phyloP scores from a whole-genome alignment of 2,888 invertebrate species.

The Smittia sp. region DNA sequence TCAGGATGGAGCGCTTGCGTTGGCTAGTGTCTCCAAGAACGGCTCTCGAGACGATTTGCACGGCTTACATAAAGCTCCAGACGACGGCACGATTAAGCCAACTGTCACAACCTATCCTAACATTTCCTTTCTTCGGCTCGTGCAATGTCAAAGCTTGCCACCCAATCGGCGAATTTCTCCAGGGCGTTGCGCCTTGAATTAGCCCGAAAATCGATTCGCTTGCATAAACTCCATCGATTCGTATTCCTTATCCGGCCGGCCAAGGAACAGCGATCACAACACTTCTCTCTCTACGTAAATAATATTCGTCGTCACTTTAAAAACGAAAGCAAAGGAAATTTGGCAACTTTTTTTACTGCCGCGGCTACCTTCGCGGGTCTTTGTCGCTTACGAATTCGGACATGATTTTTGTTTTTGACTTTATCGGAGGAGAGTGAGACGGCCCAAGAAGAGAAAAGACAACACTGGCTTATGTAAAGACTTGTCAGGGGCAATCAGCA shows the following conservation, averaged over 20 bases:
- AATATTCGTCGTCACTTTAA: neutral
- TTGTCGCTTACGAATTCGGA: neutral
- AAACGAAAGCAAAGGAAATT: slow-evolving; percentile 4
- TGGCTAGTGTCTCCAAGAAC: too few species aligned
- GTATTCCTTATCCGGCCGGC: neutral
- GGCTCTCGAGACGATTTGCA: too few species aligned
- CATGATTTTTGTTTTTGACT: neutral
- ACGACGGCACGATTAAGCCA: neutral
- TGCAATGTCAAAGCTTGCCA: neutral
- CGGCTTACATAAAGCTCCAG: too few species aligned
- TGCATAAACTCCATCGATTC: neutral
- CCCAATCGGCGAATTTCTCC: neutral
- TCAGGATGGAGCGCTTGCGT: too few species aligned
- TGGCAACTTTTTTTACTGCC: neutral
- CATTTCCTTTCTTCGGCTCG: neutral
- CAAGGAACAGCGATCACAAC: neutral
- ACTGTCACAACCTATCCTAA: neutral
- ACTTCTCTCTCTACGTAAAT: neutral
- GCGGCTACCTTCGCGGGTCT: neutral
- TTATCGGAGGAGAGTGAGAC: neutral
- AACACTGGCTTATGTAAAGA: neutral
- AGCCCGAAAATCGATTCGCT: neutral
- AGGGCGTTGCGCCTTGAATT: neutral
- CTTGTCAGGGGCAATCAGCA: neutral
- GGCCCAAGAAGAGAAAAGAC: neutral